Conservation (phyloP, 1,140 invertebrate genomes). For the Philopotamus ludificatus region DNA sequence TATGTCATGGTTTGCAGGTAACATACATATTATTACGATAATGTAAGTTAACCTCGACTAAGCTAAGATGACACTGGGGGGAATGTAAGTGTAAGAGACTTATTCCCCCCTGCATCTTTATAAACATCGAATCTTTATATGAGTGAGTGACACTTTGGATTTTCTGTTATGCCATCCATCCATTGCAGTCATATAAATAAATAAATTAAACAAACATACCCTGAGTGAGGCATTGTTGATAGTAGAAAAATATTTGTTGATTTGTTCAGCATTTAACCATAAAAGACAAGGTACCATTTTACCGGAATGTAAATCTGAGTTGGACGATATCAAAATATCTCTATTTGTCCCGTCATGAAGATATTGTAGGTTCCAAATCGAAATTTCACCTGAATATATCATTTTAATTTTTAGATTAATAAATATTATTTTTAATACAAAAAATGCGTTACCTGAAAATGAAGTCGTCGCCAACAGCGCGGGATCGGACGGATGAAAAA, state of each 20-base stretch:
- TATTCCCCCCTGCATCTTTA: too few relatives aligned
- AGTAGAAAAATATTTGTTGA: slow-evolving; percentile 17
- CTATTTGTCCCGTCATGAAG: slow-evolving; percentile 8
- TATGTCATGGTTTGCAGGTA: too few relatives aligned
- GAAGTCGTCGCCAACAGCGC: slow-evolving; percentile 27
- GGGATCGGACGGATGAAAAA: slow-evolving; percentile 33
- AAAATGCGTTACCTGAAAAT: slow-evolving; percentile 20
- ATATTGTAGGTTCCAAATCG: slow-evolving; percentile 28
- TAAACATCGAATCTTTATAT: too few relatives aligned
- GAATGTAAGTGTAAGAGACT: too few relatives aligned
- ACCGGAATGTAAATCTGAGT: slow-evolving; percentile 8
- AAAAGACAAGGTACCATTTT: slow-evolving; percentile 16
- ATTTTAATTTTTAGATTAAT: background rate
- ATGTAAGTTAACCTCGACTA: too few relatives aligned
- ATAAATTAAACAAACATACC: too few relatives aligned
- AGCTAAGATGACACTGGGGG: too few relatives aligned
- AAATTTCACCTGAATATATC: slow-evolving; percentile 24
- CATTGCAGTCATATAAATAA: too few relatives aligned
- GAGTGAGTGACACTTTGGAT: too few relatives aligned
- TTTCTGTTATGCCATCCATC: too few relatives aligned
- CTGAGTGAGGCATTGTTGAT: too few relatives aligned
- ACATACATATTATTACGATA: too few relatives aligned
- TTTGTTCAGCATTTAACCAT: slow-evolving; percentile 26
- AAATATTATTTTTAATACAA: background rate
- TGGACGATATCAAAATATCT: background rate